phyloP scores from a whole-genome alignment of 2,888 invertebrate species.

The Biston betularia region DNA sequence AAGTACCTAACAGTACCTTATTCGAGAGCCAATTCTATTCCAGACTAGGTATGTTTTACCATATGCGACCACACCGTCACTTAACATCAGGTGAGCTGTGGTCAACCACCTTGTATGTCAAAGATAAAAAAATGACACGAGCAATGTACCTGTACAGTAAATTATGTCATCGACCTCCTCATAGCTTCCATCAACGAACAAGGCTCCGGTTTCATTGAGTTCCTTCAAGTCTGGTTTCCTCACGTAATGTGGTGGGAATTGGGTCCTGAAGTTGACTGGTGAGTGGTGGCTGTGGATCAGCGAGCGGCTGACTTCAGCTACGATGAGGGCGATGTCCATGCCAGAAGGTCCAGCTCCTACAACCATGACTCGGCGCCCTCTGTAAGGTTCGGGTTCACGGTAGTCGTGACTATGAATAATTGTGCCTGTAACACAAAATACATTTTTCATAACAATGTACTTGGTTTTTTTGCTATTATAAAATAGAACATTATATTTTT shows the following conservation, averaged over 20 bases:
- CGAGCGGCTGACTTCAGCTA: slow-evolving; percentile 74
- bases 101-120: too few species aligned
- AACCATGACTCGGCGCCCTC: slow-evolving; percentile 86
- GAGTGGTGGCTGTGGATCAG: slow-evolving; percentile 85
- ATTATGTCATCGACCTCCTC: slow-evolving; percentile 88
- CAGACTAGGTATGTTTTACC: too few species aligned
- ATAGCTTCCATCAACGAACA: slow-evolving; percentile 87
- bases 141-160: slow-evolving; percentile 88
- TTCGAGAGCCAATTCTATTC: too few species aligned
- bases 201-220: slow-evolving; percentile 80
- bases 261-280: slow-evolving; percentile 64
- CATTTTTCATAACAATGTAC: too few species aligned
- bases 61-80: too few species aligned
- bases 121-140: background rate
- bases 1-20: too few species aligned
- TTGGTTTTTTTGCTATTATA: too few species aligned
- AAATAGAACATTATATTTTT: too few species aligned
- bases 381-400: slow-evolving; percentile 86
- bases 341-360: slow-evolving; percentile 92
- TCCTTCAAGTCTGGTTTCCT: slow-evolving; percentile 83
- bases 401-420: slow-evolving; percentile 91
- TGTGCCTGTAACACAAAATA: slow-evolving; percentile 75
- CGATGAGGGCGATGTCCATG: slow-evolving; percentile 89
- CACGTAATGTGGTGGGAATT: slow-evolving; percentile 78
- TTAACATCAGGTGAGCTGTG: too few species aligned